Evolutionary conservation across 2,113 vertebrate genomes (phyloP).

Genomic region (Nematolebias whitei): DNA sequence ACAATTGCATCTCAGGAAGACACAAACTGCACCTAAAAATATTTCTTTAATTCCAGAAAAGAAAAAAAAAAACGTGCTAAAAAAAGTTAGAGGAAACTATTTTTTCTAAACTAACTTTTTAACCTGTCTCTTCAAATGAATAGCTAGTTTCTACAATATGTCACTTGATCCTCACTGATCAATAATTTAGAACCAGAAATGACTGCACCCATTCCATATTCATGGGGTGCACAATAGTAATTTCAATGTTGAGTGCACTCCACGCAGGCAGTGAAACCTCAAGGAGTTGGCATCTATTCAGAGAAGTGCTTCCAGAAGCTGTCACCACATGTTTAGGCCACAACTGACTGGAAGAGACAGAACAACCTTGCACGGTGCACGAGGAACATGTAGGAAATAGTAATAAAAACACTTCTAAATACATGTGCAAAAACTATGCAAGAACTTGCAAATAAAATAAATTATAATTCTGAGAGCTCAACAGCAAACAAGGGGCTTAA

Average conservation of each 20-base stretch:
- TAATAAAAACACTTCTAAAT: not conserved
- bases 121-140: conserved; percentile 7
- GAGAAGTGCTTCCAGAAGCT: conserved; percentile 47
- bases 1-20: not conserved
- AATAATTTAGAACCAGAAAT: conserved; percentile 50
- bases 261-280: conserved; percentile 49
- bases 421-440: not conserved
- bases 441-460: not conserved
- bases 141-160: conserved; percentile 24
- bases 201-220: conserved; percentile 38
- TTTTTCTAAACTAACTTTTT: conserved; percentile 2
- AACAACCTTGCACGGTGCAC: not conserved
- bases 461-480: no score
- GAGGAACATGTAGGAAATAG: not conserved
- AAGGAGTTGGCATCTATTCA: conserved; percentile 51
- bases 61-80: not conserved
- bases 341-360: conserved; percentile 14
- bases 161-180: conserved; percentile 39
- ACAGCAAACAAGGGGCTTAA: no score
- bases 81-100: not conserved
- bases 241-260: conserved; percentile 44
- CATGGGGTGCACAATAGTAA: conserved; percentile 35
- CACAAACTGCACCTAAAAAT: no score
- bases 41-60: not conserved
- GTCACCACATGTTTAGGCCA: conserved; percentile 52